A percentile compares a stretch with the other conserved stretches of the same genome.
Conservation (phyloP, 2,797 vertebrate genomes). For the Sebastes minor region DNA sequence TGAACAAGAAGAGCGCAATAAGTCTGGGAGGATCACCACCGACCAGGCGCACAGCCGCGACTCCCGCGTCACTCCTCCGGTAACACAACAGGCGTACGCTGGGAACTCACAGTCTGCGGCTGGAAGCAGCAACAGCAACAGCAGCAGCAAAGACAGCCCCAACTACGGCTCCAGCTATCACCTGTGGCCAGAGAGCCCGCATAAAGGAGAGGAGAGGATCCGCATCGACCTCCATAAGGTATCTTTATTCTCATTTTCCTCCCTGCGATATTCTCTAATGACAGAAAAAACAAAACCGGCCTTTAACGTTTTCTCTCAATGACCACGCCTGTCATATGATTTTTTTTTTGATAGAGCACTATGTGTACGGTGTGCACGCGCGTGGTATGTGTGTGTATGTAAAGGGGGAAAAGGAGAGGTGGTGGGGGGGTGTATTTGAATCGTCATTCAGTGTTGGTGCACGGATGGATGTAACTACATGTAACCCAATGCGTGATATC, state of each 20-base stretch:
- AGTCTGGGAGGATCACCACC: constrained; percentile 64
- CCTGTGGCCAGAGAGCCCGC: constrained; percentile 84
- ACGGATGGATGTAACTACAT: constrained; percentile 7
- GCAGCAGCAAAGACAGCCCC: constrained; percentile 80
- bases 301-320: constrained; percentile 42
- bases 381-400: constrained; percentile 4
- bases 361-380: constrained; percentile 31
- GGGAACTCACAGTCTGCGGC: constrained; percentile 75
- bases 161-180: constrained; percentile 85
- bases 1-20: constrained; percentile 76
- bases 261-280: not conserved
- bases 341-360: constrained; percentile 55
- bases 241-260: constrained; percentile 13
- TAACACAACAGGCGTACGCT: constrained; percentile 67
- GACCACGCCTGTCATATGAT: constrained; percentile 78
- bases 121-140: constrained; percentile 74
- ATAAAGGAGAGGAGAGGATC: constrained; percentile 80
- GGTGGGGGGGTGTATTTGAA: not conserved
- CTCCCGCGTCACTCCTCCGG: constrained; percentile 66
- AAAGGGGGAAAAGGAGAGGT: not conserved
- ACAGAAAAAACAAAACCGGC: constrained; percentile 41
- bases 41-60: constrained; percentile 60
- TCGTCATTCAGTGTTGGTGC: constrained; percentile 20
- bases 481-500: constrained; percentile 2
- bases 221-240: constrained; percentile 82